These are phyloP conservation scores for Mesochorus sp. DNA, from an alignment of 2,888 invertebrate species.

Conservation along the genomic window DNA sequence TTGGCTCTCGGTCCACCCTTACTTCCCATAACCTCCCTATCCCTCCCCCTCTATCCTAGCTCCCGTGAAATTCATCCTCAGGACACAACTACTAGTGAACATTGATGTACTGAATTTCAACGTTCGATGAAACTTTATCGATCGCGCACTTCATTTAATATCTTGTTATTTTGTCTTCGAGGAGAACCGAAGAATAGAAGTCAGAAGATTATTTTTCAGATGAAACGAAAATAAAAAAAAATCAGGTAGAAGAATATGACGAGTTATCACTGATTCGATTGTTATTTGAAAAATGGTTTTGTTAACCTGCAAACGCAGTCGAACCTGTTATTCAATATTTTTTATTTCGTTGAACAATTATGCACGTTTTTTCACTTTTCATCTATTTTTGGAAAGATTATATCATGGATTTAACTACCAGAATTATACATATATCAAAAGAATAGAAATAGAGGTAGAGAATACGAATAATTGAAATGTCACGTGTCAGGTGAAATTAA, in stretches of 20 bases:
- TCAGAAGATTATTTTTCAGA: neutral
- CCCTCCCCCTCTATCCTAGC: conserved; percentile 22
- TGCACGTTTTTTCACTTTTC: too few species aligned
- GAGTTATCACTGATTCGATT: too few species aligned
- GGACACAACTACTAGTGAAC: conserved; percentile 31
- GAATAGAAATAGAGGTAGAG: conserved; percentile 4
- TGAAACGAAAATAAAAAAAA: too few species aligned
- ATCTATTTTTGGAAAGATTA: neutral
- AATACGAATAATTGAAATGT: conserved; percentile 50
- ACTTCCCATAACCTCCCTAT: conserved; percentile 37
- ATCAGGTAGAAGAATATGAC: too few species aligned
- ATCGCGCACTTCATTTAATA: conserved; percentile 25
- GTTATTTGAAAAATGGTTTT: too few species aligned
- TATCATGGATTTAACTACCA: neutral
- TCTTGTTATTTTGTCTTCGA: conserved; percentile 10
- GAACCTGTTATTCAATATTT: too few species aligned
- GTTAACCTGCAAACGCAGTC: too few species aligned
- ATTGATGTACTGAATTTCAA: conserved; percentile 35
- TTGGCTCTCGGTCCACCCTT: conserved; percentile 52
- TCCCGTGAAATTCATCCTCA: conserved; percentile 56
- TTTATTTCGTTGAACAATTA: too few species aligned
- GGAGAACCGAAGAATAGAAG: neutral
- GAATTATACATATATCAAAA: neutral
- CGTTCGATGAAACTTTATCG: conserved; percentile 40
- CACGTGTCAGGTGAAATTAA: conserved; percentile 37